Base-by-base conservation (phyloP, 2,113 vertebrate genomes). In the Sula dactylatra region DNA sequence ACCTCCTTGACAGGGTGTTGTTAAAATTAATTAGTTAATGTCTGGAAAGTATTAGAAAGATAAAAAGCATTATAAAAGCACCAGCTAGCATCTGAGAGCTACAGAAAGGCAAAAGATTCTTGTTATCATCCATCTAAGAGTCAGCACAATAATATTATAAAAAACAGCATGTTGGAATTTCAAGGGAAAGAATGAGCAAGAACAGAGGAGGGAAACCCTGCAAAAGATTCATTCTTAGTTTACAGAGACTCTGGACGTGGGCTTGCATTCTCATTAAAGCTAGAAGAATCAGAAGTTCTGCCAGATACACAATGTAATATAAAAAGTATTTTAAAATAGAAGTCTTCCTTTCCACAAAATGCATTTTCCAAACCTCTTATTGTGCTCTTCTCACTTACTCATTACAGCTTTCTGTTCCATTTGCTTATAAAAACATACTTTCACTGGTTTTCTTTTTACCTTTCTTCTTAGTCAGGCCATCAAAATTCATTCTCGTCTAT, bases 281-380 rank as follows among this genome's bases (percentile, higher is more conserved):
- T n/a, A 38, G 36, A 94, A 86, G 49, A 93, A 95, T 79, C 56
- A 82, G 22, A 89, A 64, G 14, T 50, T 77, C 84, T 93, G 78
- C 94, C 96, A 97, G 65, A 86, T 50, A 42, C 17, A 82, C 38
- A 95, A 89, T 90, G 66, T 80, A 82, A 91, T 82, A 85, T 49
- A 87, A n/a, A 69, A 94, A 73, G 7, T 80, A 92, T 91, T 96
- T 93, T 92, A 85, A 93, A 94, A 95, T 79, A 62, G 44, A 91
- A 93, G n/a, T 27, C 74, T 91, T 91, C 70, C 72, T 87, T 82
- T 69, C 74, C 62, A 91, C 84, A 93, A 87, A 96, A 96, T 62
- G 40, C 34, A 65, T 96, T 97, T 96, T 94, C 80, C 83, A 94
- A 96, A 58, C 45, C 17, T 56, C 32, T 82, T 65, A 79, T 32